A percentile compares a stretch with the other conserved stretches of the same genome.
Evolutionary conservation across 2,113 vertebrate species (phyloP).

Genomic region (Rhea americana): DNA sequence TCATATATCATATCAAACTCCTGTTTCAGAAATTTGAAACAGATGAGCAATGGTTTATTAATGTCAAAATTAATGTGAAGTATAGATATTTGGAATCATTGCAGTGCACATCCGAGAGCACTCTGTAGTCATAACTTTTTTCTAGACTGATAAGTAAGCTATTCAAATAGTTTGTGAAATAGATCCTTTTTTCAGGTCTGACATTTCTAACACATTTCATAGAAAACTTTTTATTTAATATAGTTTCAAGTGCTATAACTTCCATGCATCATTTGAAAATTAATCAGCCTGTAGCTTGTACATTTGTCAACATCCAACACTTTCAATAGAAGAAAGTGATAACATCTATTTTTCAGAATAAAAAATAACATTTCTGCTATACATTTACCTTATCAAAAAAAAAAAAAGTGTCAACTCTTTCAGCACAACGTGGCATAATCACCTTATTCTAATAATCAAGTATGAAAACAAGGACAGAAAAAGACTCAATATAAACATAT

Average conservation of each 20-base stretch:
- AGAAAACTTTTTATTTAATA: slow-evolving; percentile 2
- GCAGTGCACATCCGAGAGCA: background rate
- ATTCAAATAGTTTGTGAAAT: background rate
- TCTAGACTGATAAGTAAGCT: background rate
- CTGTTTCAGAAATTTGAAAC: background rate
- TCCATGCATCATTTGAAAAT: background rate
- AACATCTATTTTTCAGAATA: background rate
- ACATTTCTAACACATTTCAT: background rate
- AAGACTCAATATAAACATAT: background rate
- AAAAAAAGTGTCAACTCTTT: background rate
- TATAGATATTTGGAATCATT: background rate
- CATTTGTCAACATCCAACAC: background rate
- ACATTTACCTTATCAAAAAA: background rate
- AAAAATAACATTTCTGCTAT: background rate
- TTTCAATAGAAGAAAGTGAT: background rate
- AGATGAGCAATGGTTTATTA: background rate
- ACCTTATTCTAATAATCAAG: background rate
- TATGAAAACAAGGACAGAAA: background rate
- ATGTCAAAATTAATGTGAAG: background rate
- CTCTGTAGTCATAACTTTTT: background rate
- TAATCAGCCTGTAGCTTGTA: background rate
- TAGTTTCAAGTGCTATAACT: slow-evolving; percentile 7
- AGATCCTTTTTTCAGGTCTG: background rate
- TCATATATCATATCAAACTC: background rate
- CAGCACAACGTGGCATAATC: background rate